A percentile compares a stretch with the other conserved stretches of the same genome.
Conservation (phyloP, 2,113 vertebrate genomes). For the Hoplias malabaricus region DNA sequence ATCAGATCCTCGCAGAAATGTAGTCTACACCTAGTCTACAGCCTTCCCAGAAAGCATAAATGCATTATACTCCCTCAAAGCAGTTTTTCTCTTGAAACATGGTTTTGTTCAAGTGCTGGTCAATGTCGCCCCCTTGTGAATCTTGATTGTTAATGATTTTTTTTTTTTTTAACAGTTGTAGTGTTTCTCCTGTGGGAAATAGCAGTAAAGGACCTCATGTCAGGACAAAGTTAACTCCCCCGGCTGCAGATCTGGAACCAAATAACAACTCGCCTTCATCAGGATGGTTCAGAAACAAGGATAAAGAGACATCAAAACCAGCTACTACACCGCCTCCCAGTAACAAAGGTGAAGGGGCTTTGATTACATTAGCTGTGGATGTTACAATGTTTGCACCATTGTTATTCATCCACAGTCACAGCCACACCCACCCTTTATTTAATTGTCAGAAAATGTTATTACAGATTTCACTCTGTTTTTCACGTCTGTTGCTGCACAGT, state of each 20-base stretch:
- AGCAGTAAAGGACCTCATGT: conserved; percentile 5
- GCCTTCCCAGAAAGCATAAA: no score
- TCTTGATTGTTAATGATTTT: not conserved
- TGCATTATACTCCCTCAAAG: not conserved
- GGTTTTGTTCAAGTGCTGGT: not conserved
- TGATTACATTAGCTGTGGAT: not conserved
- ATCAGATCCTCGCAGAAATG: no score
- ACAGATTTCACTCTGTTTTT: no score
- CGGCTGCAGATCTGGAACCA: conserved; percentile 38
- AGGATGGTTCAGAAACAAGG: conserved; percentile 38
- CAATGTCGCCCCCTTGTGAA: conserved; percentile 11
- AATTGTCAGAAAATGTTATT: no score
- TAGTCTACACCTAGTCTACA: no score
- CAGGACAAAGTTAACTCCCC: conserved; percentile 57
- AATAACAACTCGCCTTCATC: not conserved
- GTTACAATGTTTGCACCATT: no score
- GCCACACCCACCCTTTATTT: no score
- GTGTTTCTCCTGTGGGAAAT: not conserved
- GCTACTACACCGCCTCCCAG: conserved; percentile 21
- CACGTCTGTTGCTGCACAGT: no score
- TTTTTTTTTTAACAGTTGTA: not conserved
- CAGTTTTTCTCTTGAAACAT: not conserved
- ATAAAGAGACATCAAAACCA: conserved; percentile 47
- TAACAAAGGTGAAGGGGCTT: conserved; percentile 57
- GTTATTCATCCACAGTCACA: no score